Evolutionary conservation across 2,888 invertebrate genomes (phyloP), one percentile per base, ranked within the genome.

Genomic region (Miltochrista miniata): DNA sequence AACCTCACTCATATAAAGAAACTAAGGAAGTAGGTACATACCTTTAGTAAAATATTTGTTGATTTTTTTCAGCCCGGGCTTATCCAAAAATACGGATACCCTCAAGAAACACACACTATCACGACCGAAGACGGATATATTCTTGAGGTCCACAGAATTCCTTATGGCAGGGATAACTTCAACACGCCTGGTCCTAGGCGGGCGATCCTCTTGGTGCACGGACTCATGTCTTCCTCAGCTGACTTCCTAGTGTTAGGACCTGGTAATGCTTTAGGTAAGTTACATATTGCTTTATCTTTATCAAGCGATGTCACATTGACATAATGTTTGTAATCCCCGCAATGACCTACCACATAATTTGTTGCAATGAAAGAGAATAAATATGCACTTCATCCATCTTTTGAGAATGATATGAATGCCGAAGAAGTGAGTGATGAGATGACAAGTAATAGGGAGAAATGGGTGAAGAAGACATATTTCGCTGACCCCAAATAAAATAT

Each of bases 41-140:
- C 18, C 18, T 24, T 24, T 4, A 24, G 5, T 2, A 24, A 24
- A 24, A 24, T 24, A 31, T 31, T 12, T 5, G 3, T 2, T 29
- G 7, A 12, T 24, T 40, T 1, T 13, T 34, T 39, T 1, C 66
- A 85, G 85, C 81, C 81, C 3, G 76, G 74, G 13, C 65, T 85
- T 0, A 63, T 83, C 18, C 45, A 59, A 5, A 84, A 81, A 57
- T 80, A 85, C 49, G 79, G 78, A 7, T 85, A 85, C 46, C 83
- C 85, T 7, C 51, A 72, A 35, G 82, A 85, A 61, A 50, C 68
- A 4, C 83, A 84, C 58, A 51, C 49, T 10, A 67, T 81, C 38
- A 55, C 58, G 1, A 82, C 85, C n/a, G 48, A 67, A 11, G 84
- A 85, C 53, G 81, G 79, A 4, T 84, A 85, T 59, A 70, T 81